Evolutionary conservation across 2,113 vertebrate genomes (phyloP).

Genomic region (Odontesthes bonariensis): DNA sequence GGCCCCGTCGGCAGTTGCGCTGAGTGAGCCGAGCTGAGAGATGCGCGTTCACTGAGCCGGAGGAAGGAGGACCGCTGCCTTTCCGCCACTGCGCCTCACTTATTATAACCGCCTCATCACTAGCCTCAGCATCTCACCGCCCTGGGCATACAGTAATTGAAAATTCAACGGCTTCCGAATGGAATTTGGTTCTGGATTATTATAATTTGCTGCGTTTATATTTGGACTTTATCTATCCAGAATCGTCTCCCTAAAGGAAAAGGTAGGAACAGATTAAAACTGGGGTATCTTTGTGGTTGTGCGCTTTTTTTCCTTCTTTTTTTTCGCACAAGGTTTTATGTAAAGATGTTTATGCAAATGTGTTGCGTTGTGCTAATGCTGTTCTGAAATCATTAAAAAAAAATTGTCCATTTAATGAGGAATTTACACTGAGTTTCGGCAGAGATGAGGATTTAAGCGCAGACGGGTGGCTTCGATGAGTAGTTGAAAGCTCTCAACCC

Average conservation of each 20-base stretch:
- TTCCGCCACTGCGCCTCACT: constrained; percentile 62
- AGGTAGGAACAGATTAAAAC: constrained; percentile 65
- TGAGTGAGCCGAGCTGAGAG: constrained; percentile 74
- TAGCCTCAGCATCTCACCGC: constrained; percentile 52
- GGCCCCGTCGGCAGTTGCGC: constrained; percentile 74
- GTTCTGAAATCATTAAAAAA: constrained; percentile 13
- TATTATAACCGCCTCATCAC: constrained; percentile 61
- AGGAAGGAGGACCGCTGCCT: constrained; percentile 55
- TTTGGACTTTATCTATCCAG: constrained; percentile 26
- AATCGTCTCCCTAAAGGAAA: constrained; percentile 33
- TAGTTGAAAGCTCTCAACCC: constrained; percentile 37
- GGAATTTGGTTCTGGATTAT: constrained; percentile 64
- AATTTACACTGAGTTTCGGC: constrained; percentile 38
- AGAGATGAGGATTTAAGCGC: constrained; percentile 30
- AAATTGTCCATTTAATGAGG: constrained; percentile 1
- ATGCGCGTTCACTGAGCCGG: constrained; percentile 67
- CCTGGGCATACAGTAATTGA: background rate
- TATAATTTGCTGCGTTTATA: constrained; percentile 31
- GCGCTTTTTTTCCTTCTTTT: background rate
- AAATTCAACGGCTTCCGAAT: constrained; percentile 19
- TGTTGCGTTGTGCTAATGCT: background rate
- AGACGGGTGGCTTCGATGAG: constrained; percentile 26
- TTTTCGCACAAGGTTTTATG: background rate
- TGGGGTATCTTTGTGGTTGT: background rate
- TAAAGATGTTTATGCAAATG: background rate